Conservation (phyloP, 1,140 invertebrate genomes). For the Tetragonula clypearis region DNA sequence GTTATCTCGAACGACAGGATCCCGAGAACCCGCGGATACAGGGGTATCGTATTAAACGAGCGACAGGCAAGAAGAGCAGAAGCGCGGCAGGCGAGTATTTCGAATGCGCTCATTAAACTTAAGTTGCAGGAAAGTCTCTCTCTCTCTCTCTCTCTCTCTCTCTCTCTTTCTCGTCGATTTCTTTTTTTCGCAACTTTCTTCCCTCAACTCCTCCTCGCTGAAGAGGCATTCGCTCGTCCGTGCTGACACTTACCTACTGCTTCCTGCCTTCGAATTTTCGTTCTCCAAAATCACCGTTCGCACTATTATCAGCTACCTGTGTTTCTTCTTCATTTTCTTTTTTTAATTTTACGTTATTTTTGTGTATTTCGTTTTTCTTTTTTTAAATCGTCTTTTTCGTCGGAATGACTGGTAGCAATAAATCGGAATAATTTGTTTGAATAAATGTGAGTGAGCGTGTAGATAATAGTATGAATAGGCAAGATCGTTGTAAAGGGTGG, state of each 20-base stretch:
- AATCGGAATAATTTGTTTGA: too few species aligned
- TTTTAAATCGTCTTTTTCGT: too few species aligned
- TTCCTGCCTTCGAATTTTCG: neutral
- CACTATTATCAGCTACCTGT: neutral
- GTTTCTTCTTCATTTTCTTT: too few species aligned
- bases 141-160: neutral
- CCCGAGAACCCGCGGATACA: neutral
- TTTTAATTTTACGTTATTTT: too few species aligned
- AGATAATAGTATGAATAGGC: too few species aligned
- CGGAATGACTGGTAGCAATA: too few species aligned
- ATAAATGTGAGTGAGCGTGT: too few species aligned
- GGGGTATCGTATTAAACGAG: slow-evolving; percentile 2
- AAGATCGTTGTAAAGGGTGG: too few species aligned
- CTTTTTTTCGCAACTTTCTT: slow-evolving; percentile 10
- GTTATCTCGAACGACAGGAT: neutral
- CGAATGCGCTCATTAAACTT: slow-evolving; percentile 17
- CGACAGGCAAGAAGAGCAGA: neutral
- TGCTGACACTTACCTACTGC: neutral
- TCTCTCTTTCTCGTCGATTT: neutral
- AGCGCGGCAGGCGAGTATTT: neutral
- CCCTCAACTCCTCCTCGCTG: slow-evolving; percentile 2
- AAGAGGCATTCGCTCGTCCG: slow-evolving; percentile 7
- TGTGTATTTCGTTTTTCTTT: too few species aligned
- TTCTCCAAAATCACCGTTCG: neutral
- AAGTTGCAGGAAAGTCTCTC: too few species aligned